Conservation (phyloP, 1,140 invertebrate genomes). For the Saccostrea glomerata region DNA sequence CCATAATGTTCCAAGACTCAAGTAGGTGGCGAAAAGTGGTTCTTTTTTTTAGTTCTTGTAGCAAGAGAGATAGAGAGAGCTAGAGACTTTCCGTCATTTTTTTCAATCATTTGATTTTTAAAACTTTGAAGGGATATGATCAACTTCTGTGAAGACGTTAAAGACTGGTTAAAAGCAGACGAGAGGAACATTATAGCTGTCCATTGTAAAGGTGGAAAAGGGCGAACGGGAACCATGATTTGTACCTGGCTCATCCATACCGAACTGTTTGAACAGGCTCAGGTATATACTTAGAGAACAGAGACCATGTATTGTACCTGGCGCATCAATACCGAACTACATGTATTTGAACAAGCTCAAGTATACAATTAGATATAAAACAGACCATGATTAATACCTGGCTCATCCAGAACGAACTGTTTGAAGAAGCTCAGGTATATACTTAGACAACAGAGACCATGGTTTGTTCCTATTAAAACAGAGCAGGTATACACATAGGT, state of each 20-base stretch:
- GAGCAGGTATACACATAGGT: too few relatives aligned
- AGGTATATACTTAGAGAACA: slow-evolving; percentile 46
- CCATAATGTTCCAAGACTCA: slow-evolving; percentile 83
- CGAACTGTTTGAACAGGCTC: slow-evolving; percentile 42
- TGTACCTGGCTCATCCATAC: slow-evolving; percentile 78
- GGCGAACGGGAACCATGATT: slow-evolving; percentile 83
- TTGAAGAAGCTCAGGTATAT: slow-evolving; percentile 78
- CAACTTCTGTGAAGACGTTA: slow-evolving; percentile 79
- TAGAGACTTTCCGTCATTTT: too few relatives aligned
- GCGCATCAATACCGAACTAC: not conserved
- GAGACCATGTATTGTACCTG: too few relatives aligned
- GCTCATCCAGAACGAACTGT: slow-evolving; percentile 80
- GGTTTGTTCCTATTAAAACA: too few relatives aligned
- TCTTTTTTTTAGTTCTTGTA: too few relatives aligned
- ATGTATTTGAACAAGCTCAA: slow-evolving; percentile 44
- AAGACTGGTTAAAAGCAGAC: slow-evolving; percentile 81
- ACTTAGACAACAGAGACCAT: not conserved
- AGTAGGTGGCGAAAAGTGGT: not conserved
- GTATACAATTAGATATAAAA: not conserved
- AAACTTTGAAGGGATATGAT: slow-evolving; percentile 79
- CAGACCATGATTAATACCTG: slow-evolving; percentile 57
- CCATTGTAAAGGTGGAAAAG: slow-evolving; percentile 86
- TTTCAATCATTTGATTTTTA: not conserved
- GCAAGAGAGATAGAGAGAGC: too few relatives aligned
- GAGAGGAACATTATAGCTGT: slow-evolving; percentile 83